Evolutionary conservation across 2,888 invertebrate genomes (phyloP).

Genomic region (Amphipoea lucens): DNA sequence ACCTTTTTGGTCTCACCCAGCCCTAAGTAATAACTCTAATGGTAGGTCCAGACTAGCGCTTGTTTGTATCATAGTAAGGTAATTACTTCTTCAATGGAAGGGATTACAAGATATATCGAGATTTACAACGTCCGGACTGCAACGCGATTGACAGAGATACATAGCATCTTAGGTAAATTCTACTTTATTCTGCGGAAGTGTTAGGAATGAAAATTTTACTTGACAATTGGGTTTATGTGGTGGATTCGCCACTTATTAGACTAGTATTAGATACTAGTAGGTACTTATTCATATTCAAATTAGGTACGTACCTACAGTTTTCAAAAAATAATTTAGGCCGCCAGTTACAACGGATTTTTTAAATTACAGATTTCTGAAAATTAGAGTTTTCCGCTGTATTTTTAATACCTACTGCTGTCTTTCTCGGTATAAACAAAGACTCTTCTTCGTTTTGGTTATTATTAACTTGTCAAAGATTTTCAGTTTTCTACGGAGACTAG

Average conservation of each 20-base stretch:
- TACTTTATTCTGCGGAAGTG: constrained; percentile 52
- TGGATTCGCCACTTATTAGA: background rate
- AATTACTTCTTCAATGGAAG: constrained; percentile 62
- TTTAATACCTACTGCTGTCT: background rate
- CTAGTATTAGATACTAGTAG: too few relatives aligned
- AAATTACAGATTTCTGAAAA: background rate
- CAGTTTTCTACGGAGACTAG: background rate
- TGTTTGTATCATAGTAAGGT: constrained; percentile 64
- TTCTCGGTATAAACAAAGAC: background rate
- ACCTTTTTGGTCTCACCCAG: constrained; percentile 28
- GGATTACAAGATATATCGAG: constrained; percentile 61
- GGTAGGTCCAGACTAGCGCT: constrained; percentile 36
- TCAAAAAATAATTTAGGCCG: background rate
- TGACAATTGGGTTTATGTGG: constrained; percentile 23
- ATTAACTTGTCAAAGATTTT: background rate
- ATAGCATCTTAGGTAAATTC: constrained; percentile 58
- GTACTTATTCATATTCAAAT: background rate
- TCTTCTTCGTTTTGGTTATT: background rate
- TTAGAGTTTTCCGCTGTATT: background rate
- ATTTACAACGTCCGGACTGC: constrained; percentile 60
- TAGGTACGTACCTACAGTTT: background rate
- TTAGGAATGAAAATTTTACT: constrained; percentile 39
- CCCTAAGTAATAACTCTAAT: constrained; percentile 37
- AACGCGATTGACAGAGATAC: constrained; percentile 64
- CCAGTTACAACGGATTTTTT: background rate